Conservation (phyloP, 2,888 invertebrate species). For the Phragmatobia fuliginosa region DNA sequence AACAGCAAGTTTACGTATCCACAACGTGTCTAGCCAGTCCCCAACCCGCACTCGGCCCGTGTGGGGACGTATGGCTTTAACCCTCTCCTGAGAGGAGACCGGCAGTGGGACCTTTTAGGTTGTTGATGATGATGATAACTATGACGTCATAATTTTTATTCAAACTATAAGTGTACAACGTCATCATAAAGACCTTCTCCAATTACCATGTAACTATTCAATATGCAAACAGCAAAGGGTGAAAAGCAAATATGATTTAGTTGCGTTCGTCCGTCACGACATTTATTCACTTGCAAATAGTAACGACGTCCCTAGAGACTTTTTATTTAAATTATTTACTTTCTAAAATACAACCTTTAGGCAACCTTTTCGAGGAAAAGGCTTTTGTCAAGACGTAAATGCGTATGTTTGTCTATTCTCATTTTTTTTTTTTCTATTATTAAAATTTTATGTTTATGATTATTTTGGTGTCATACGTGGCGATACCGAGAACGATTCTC, state of each 20-base stretch:
- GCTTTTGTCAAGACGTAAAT: no score
- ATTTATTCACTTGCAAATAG: slow-evolving; percentile 48
- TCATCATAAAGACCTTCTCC: slow-evolving; percentile 12
- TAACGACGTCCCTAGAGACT: slow-evolving; percentile 22
- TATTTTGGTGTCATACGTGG: no score
- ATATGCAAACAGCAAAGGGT: slow-evolving; percentile 11
- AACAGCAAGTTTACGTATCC: no score
- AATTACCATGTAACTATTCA: slow-evolving; percentile 12
- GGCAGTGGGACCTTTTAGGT: no score
- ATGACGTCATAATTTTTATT: background rate
- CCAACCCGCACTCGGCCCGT: no score
- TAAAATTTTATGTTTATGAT: no score
- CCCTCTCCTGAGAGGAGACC: no score
- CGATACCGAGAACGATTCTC: no score
- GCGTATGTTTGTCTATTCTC: background rate
- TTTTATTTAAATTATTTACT: slow-evolving; percentile 49
- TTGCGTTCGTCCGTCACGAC: slow-evolving; percentile 12
- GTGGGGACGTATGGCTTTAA: no score
- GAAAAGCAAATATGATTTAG: slow-evolving; percentile 18
- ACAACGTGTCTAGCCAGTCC: no score
- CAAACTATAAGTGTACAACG: background rate
- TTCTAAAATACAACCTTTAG: slow-evolving; percentile 47
- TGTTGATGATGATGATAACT: no score
- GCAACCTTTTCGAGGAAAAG: slow-evolving; percentile 25
- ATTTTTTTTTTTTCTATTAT: no score